These are phyloP conservation scores for Labeo rohita DNA, from an alignment of 2,113 vertebrate genomes.

Conservation along the genomic window DNA sequence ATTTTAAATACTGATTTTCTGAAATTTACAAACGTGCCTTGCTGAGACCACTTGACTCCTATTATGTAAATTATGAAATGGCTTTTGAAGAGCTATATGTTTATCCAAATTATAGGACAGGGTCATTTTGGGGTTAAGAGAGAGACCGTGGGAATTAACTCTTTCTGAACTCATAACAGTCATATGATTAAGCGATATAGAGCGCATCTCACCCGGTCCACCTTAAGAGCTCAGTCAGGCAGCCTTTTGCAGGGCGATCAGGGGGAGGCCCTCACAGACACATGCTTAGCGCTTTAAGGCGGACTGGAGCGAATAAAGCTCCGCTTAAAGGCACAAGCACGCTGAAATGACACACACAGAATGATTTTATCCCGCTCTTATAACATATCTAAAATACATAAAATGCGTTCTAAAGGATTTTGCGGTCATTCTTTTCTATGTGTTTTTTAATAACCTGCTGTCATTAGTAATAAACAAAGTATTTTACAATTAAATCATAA, in stretches of 20 bases:
- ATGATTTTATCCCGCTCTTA: background rate
- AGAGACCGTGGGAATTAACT: conserved; percentile 78
- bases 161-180: conserved; percentile 57
- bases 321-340: conserved; percentile 76
- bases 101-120: conserved; percentile 25
- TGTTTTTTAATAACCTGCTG: background rate
- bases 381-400: background rate
- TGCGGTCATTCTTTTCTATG: background rate
- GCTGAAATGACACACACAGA: background rate
- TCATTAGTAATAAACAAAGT: background rate
- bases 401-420: background rate
- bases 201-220: conserved; percentile 71
- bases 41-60: background rate
- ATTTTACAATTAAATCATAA: background rate
- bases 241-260: conserved; percentile 74
- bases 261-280: conserved; percentile 77
- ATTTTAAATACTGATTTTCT: background rate
- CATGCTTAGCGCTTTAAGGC: conserved; percentile 84
- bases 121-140: conserved; percentile 58
- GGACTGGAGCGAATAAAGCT: conserved; percentile 76
- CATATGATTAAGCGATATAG: conserved; percentile 49
- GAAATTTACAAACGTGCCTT: background rate
- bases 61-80: background rate
- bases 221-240: conserved; percentile 78
- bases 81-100: background rate